These are phyloP conservation scores for Strongylocentrotus purpuratus DNA, from an alignment of 35 echinoderm and acorn worm genomes.

Conservation along the genomic window DNA sequence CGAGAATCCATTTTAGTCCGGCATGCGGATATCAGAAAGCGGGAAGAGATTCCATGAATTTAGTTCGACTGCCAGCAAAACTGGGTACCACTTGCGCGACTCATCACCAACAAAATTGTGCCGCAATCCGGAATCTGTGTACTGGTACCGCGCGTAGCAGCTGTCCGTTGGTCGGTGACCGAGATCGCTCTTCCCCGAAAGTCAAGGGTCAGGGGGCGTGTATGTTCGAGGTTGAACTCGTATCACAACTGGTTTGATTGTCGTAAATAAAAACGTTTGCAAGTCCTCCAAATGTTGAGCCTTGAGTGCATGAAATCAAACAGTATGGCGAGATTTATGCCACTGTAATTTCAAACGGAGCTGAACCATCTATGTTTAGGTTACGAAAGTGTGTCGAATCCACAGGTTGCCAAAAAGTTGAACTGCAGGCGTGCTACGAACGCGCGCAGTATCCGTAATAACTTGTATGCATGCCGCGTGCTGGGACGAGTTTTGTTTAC, in stretches of 20 bases:
- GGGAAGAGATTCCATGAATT: background rate
- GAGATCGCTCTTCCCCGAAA: background rate
- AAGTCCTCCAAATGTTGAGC: too few species aligned
- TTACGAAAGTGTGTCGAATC: too few species aligned
- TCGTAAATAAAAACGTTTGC: too few species aligned
- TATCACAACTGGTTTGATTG: too few species aligned
- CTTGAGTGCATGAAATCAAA: too few species aligned
- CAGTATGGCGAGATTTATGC: background rate
- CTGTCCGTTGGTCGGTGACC: constrained; percentile 16
- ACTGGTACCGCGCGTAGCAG: background rate
- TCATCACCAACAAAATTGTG: background rate
- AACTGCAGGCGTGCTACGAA: too few species aligned
- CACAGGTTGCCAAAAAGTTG: too few species aligned
- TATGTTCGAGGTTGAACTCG: background rate
- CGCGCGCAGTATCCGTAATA: too few species aligned
- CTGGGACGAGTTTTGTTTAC: background rate
- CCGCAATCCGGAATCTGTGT: background rate
- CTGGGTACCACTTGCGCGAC: background rate
- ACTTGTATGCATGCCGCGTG: background rate
- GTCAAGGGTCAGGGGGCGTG: constrained; percentile 42
- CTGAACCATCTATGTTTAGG: too few species aligned
- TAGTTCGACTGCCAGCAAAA: background rate
- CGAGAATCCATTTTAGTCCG: background rate
- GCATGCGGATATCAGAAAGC: background rate
- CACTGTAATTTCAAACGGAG: background rate